phyloP scores from a whole-genome alignment of 2,888 invertebrate genomes.

The Volucella inanis region DNA sequence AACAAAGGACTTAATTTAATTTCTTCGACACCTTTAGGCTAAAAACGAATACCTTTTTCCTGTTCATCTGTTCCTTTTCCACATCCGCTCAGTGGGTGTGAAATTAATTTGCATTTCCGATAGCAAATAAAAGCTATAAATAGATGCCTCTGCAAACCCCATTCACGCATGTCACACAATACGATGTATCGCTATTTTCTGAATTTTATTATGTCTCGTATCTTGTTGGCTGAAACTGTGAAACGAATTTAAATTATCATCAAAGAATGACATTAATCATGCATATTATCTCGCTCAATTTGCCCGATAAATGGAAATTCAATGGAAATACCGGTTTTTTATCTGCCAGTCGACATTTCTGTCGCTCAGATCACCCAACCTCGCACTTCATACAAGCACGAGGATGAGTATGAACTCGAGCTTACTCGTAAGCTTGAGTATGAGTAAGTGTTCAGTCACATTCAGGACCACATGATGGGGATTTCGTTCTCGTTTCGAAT shows the following conservation, averaged over 20 bases:
- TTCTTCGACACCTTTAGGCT: neutral
- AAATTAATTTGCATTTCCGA: conserved; percentile 28
- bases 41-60: neutral
- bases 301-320: conserved; percentile 63
- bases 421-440: too few relatives aligned
- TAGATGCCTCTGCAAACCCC: neutral
- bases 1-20: conserved; percentile 18
- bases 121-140: neutral
- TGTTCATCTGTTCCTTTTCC: neutral
- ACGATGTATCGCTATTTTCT: conserved; percentile 21
- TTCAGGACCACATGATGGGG: conserved; percentile 27
- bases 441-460: conserved; percentile 20
- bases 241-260: conserved; percentile 68
- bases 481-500: conserved; percentile 63
- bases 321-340: conserved; percentile 60
- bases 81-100: neutral
- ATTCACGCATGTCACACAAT: conserved; percentile 15
- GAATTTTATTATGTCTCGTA: conserved; percentile 26
- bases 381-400: too few relatives aligned
- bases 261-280: conserved; percentile 74
- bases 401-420: too few relatives aligned
- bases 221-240: conserved; percentile 41
- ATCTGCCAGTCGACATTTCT: conserved; percentile 17
- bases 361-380: conserved; percentile 21
- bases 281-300: conserved; percentile 72